These are phyloP conservation scores for Beroe forskalii DNA, from an alignment of 37 sponge, comb jelly and placozoan species.

Conservation along the genomic window DNA sequence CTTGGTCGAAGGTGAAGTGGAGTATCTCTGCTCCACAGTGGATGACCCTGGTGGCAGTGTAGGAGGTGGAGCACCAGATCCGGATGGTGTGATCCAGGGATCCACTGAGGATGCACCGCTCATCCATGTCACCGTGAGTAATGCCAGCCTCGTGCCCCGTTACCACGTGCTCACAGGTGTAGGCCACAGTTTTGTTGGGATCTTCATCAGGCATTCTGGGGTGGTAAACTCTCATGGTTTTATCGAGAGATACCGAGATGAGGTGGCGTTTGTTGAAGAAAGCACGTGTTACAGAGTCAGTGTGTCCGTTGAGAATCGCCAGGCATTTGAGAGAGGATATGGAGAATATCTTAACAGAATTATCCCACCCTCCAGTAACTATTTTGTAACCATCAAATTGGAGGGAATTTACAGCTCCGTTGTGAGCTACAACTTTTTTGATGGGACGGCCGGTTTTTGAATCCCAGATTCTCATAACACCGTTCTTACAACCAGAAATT, in stretches of 20 bases:
- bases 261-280: conserved; percentile 45
- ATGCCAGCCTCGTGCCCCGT: conserved; percentile 55
- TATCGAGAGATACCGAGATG: conserved; percentile 42
- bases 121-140: conserved; percentile 59
- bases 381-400: conserved; percentile 50
- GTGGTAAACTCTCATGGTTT: conserved; percentile 26
- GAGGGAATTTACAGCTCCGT: conserved; percentile 37
- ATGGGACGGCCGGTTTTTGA: conserved; percentile 26
- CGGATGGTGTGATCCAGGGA: conserved; percentile 27
- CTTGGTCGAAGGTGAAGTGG: conserved; percentile 56
- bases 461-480: conserved; percentile 40
- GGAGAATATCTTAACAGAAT: conserved; percentile 44
- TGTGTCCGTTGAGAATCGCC: conserved; percentile 3
- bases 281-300: conserved; percentile 13
- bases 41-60: conserved; percentile 15
- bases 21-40: conserved; percentile 52
- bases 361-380: conserved; percentile 55
- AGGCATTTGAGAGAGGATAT: not conserved
- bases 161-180: conserved; percentile 56
- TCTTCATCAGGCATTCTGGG: not conserved
- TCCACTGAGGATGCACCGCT: not conserved
- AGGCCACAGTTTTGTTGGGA: not conserved
- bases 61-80: conserved; percentile 19
- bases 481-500: conserved; percentile 21
- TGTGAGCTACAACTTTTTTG: conserved; percentile 46